Evolutionary conservation across 2,113 vertebrate species (phyloP), one percentile per base, ranked within the genome.

Genomic region (Pleuronectes platessa): DNA sequence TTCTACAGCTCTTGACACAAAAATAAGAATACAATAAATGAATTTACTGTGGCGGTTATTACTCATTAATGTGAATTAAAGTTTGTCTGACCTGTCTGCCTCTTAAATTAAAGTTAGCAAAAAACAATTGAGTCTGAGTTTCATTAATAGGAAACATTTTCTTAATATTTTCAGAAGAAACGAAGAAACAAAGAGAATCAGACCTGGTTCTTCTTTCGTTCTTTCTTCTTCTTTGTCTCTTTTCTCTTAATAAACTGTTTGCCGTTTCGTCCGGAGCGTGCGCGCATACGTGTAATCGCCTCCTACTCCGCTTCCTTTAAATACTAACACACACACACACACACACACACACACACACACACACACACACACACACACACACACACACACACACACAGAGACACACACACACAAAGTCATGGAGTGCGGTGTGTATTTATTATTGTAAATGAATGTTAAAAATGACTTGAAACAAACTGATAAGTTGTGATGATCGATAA

Each of bases 261-360:
- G n/a, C 54, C 0, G 31, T 20, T 27, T 60, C 8, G 49, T 26
- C 35, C 3, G 27, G 13, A 56, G 58, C n/a, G 5, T 23, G 35
- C 24, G 42, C 45, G 51, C 21, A 5, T 27, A 27, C 31, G 66
- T 47, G 54, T 74, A 18, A 63, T 21, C 42, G 20, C 81, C 58
- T 26, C 70, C 73, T 35, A 45, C 71, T 62, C 56, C 15, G 0
- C 65, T 69, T 78, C 80, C 71, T 76, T n/a, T 70, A 49, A 10
- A 65, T 9, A 66, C 14, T 5, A 14, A 26, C 26, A 4, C 3
- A 27, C 26, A 66, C 14, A 8, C n/a, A 26, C 62, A 64, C 61
- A 58, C 58, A 17, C 70, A 35, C 3, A 66, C 14, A 8, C 17
- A 58, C 58, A 13, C 70, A 35, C 26, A 27, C 26, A 27, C 26